phyloP scores from a whole-genome alignment of 2,113 vertebrate species.

The Aphyosemion australe region DNA sequence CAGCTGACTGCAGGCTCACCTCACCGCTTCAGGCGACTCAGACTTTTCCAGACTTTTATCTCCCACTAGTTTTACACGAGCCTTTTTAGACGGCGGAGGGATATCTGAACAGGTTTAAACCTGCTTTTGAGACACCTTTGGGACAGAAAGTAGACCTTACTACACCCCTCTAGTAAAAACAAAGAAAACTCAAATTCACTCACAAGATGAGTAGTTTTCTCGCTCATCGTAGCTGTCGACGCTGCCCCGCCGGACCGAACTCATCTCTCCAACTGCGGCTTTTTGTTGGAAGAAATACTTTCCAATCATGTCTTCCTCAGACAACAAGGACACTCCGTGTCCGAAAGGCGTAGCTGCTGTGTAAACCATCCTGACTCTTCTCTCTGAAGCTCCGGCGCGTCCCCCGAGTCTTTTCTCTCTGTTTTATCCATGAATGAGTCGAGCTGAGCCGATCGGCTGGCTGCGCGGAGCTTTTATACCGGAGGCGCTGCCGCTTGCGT shows the following conservation, averaged over 20 bases:
- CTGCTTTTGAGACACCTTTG: too few species aligned
- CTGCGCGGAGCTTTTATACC: conserved; percentile 46
- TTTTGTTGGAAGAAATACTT: conserved; percentile 54
- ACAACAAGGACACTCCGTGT: conserved; percentile 29
- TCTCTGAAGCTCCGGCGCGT: conserved; percentile 31
- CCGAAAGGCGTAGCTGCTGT: conserved; percentile 67
- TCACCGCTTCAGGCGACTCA: too few species aligned
- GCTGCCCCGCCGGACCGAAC: conserved; percentile 50
- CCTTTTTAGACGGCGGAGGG: too few species aligned
- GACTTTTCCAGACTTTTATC: too few species aligned
- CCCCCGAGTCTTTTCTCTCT: conserved; percentile 18
- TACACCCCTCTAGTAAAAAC: background rate
- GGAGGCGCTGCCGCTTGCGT: conserved; percentile 45
- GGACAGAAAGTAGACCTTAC: too few species aligned
- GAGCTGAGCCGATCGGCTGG: accelerated
- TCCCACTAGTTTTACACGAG: too few species aligned
- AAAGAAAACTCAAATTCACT: conserved; percentile 59
- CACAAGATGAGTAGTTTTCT: conserved; percentile 48
- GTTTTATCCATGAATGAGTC: conserved; percentile 51
- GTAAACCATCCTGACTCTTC: conserved; percentile 69
- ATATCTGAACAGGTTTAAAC: too few species aligned
- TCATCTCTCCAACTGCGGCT: conserved; percentile 8
- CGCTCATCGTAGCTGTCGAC: conserved; percentile 66
- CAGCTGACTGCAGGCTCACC: too few species aligned
- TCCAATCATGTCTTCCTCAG: conserved; percentile 69